A percentile compares a stretch with the other conserved stretches of the same genome.
These are phyloP conservation scores for Protosalanx chinensis DNA, from an alignment of 2,797 vertebrate species.

Conservation along the genomic window DNA sequence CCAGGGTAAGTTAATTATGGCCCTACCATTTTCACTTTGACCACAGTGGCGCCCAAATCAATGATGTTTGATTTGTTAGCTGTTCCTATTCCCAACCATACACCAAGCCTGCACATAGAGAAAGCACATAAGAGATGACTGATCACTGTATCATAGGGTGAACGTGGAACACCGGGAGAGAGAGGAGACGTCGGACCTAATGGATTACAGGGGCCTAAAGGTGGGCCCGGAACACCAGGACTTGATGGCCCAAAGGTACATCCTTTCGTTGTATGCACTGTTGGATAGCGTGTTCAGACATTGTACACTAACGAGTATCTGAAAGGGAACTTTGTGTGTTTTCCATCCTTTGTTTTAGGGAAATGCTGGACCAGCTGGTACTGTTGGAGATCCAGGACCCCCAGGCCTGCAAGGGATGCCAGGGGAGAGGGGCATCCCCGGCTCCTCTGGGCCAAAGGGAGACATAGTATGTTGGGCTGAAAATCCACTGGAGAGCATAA, in stretches of 20 bases:
- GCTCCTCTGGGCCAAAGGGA: conserved; percentile 72
- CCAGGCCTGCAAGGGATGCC: conserved; percentile 84
- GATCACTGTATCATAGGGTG: conserved; percentile 75
- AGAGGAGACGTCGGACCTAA: conserved; percentile 86
- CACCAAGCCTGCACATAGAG: too few relatives aligned
- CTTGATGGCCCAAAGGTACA: conserved; percentile 52
- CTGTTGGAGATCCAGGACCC: conserved; percentile 84
- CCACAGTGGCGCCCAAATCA: neutral
- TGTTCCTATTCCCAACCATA: too few relatives aligned
- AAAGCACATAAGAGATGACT: neutral
- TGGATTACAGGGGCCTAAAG: conserved; percentile 87
- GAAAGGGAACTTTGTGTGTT: neutral
- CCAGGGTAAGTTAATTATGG: conserved; percentile 74
- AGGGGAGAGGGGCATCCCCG: conserved; percentile 72
- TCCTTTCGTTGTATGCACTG: neutral
- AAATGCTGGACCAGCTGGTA: conserved; percentile 79
- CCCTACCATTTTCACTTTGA: neutral
- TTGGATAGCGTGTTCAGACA: too few relatives aligned
- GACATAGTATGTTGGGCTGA: conserved; percentile 79
- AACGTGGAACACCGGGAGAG: conserved; percentile 92
- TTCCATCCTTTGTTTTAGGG: conserved; percentile 70
- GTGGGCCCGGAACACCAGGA: conserved; percentile 87
- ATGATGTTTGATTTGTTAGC: too few relatives aligned
- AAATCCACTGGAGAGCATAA: too few relatives aligned
- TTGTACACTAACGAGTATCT: neutral